Base-by-base conservation (phyloP, 2,888 invertebrate genomes). In the Drymonia ruficornis region DNA sequence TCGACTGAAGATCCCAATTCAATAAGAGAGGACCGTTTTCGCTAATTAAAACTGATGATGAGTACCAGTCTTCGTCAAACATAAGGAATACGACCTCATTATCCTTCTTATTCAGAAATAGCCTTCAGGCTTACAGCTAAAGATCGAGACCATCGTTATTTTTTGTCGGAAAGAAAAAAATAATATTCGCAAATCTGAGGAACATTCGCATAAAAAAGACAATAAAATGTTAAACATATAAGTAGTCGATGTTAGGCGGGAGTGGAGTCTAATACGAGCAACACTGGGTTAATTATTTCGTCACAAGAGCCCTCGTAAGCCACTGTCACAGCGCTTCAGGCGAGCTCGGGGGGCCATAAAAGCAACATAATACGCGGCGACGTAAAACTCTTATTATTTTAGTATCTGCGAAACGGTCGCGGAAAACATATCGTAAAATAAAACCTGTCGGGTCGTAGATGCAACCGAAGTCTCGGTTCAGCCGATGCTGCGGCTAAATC, bases 331-430 rank as follows among this genome's bases (percentile, higher is more conserved):
- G 83, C 85, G 87, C 86, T 84, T 83, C 84, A 84, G 83, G 80
- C 79, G 86, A 85, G 87, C 89, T 86, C 82, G 77, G 84, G 78
- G 80, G 85, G 71, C 79, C 83, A 88, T 89, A 91, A 91, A 92
- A 89, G 87, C 86, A 83, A 88, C 87, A 87, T 91, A 89, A 90
- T 91, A 87, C 85, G 89, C 82, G 89, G 85, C 80, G 83, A 88
- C 89, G 82, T 89, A 89, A 89, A 90, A 89, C 83, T 89, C 88
- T 90, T 91, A 91, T 91, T 91, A 91, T 91, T 91, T 91, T 89
- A 91, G 89, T 91, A 90, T 91, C 90, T 89, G 89, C 81, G 86
- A 90, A 90, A 88, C 84, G 83, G 87, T 85, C 83, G 85, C 80
- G 80, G 84, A 85, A 88, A 89, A 89, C 89, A 90, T 87, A 82